A percentile compares a stretch with the other conserved stretches of the same genome.
These are phyloP conservation scores for Bovichtus variegatus DNA, from an alignment of 2,797 vertebrate species.

Conservation along the genomic window DNA sequence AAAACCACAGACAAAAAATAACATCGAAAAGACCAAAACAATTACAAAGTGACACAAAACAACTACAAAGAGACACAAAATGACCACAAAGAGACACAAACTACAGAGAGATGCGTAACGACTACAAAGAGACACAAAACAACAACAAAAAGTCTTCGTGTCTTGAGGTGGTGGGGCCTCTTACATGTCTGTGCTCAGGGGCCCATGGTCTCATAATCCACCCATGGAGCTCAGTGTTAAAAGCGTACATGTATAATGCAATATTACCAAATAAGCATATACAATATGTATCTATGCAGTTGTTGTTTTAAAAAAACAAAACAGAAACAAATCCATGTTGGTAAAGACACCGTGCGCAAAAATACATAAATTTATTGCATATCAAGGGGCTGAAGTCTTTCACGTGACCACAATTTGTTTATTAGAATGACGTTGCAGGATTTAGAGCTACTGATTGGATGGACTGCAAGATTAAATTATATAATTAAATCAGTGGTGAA, in stretches of 20 bases:
- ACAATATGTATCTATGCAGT: not conserved
- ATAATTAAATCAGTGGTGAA: slow-evolving; percentile 39
- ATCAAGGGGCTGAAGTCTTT: not conserved
- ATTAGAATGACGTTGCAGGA: not conserved
- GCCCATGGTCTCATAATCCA: too few species aligned
- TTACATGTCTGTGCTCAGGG: too few species aligned
- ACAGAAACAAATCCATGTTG: not conserved
- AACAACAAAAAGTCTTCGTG: too few species aligned
- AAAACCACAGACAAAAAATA: too few species aligned
- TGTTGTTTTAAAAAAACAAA: too few species aligned
- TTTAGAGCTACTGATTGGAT: slow-evolving; percentile 26
- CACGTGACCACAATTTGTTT: not conserved
- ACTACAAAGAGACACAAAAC: too few species aligned
- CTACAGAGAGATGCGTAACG: too few species aligned
- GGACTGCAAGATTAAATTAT: slow-evolving; percentile 13
- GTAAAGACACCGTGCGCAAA: not conserved
- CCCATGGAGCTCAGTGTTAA: not conserved
- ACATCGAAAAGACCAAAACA: too few species aligned
- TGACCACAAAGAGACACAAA: too few species aligned
- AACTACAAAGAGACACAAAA: too few species aligned
- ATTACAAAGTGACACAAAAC: too few species aligned
- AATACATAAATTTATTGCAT: not conserved
- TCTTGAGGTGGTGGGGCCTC: too few species aligned
- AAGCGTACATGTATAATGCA: not conserved
- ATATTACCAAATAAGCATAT: not conserved